Evolutionary conservation across 2,113 vertebrate species (phyloP), one percentile per base, ranked within the genome.

Genomic region (Mustela nigripes): DNA sequence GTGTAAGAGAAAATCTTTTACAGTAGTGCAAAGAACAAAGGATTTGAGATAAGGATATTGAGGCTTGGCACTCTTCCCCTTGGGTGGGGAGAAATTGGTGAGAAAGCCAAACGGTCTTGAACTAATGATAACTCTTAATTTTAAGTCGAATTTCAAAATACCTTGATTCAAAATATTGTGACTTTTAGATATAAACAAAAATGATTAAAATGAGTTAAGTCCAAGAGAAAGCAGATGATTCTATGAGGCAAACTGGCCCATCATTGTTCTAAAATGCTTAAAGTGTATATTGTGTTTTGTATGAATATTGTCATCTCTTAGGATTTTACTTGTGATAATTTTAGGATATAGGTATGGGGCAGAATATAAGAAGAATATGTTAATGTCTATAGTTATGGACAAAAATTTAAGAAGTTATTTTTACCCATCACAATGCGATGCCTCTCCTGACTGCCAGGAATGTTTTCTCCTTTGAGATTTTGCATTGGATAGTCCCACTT

Each of bases 101-200:
- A 92, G 48, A 7, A 1, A 84, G 6, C 42, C 58, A 84, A 82
- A 69, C 73, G 48, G 19, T 62, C 10, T 48, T 62, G 5, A 88
- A 78, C 15, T 50, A 50, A 33, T 36, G 4, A 18, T 76, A 63
- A 62, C 53, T 69, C 21, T 63, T 74, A 56, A 53, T 28, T 4
- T 4, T 45, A 50, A 86, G 50, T 11, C 50, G 63, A 84, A 94
- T 81, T 94, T 74, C 14, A 95, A 92, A 80, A 48, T 89, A 93
- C 42, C 31, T 87, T 95, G 28, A 78, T 93, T 91, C 28, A 84
- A 87, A 96, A 96, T 96, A 91, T 93, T 93, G 60, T 89, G 50
- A 95, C 26, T n/a, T 94, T 95, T 76, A 81, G 4, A 71, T 85
- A 81, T 91, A 93, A 95, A 81, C 76, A 94, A 65, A 83, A 94